Evolutionary conservation across 2,797 vertebrate species (phyloP), one percentile per base, ranked within the genome.

Genomic region (Hybognathus amarus): DNA sequence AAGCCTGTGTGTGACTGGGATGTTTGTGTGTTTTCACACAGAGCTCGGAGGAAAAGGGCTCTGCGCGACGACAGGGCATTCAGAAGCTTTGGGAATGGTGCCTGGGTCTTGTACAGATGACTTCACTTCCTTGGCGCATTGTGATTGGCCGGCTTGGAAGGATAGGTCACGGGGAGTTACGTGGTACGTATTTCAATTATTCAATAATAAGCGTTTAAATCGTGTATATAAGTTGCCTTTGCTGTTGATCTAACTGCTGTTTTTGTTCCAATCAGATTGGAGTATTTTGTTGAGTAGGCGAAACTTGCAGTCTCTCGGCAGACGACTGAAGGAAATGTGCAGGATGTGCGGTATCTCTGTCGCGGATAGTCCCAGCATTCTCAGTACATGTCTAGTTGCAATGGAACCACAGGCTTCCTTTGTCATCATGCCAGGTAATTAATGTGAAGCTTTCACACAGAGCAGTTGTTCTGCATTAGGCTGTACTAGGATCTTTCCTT

Each of bases 61-160:
- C 98, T 22, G 97, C 97, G 22, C 95, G 98, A 85, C 95, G 98
- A 59, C 94, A 97, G 71, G 98, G 98, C 86, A 94, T 99, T 68
- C 98, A 99, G 92, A 99, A 99, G 89, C 95, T 99, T 82, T 99
- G 98, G 98, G 98, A 99, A 82, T 99, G 98, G 98, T 99, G 98
- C 92, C 77, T 99, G 89, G 97, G 98, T 22, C 94, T 99, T 47
- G 97, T 99, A 85, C 98, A 99, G 89, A 97, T 99, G 97, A 99
- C 98, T 86, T 99, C 98, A 10, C 91, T 99, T 87, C 98, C 98
- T 0, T 99, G 98, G 98, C 97, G 98, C 91, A 97, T 99, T 83
- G 98, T 99, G 83, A 98, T 99, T 91, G 98, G 98, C 33, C 97
- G 98, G 40, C 92, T 99, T 45, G 98, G 98, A 89, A 96, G 98